Conservation (phyloP, 1,140 invertebrate genomes). For the Rhagoletis pomonella region DNA sequence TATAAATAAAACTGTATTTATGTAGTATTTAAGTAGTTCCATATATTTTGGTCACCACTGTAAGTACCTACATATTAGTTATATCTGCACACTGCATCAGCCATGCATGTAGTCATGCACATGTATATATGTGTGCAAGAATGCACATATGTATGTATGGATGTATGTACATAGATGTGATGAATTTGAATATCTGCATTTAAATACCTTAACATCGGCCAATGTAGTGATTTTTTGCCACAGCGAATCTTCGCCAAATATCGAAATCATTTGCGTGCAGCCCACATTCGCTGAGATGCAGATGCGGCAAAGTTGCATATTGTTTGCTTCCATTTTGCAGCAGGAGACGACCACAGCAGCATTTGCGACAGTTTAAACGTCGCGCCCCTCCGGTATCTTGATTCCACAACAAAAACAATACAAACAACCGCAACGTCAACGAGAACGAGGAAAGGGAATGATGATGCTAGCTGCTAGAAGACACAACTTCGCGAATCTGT, state of each 20-base stretch:
- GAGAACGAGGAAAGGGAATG: neutral
- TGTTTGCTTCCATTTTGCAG: conserved; percentile 62
- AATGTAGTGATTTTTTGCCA: conserved; percentile 72
- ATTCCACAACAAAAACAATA: conserved; percentile 5
- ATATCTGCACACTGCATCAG: neutral
- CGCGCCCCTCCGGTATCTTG: neutral
- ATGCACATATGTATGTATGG: neutral
- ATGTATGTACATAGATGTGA: neutral
- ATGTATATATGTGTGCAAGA: neutral
- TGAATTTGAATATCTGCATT: conserved; percentile 40
- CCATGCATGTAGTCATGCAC: neutral
- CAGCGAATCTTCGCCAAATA: conserved; percentile 71
- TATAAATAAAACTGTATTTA: too few relatives aligned
- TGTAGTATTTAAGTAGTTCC: too few relatives aligned
- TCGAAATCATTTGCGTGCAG: conserved; percentile 69
- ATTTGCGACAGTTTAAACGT: conserved; percentile 32
- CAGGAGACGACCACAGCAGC: conserved; percentile 36
- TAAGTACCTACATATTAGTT: neutral
- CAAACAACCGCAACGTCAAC: neutral
- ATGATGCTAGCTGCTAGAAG: conserved; percentile 23
- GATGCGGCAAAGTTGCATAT: conserved; percentile 69
- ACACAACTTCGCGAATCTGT: conserved; percentile 35
- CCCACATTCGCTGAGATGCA: conserved; percentile 69
- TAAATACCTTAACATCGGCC: conserved; percentile 69
- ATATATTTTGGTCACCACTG: too few relatives aligned